Conservation (phyloP, 1,140 invertebrate genomes). For the Drosophila navojoa region DNA sequence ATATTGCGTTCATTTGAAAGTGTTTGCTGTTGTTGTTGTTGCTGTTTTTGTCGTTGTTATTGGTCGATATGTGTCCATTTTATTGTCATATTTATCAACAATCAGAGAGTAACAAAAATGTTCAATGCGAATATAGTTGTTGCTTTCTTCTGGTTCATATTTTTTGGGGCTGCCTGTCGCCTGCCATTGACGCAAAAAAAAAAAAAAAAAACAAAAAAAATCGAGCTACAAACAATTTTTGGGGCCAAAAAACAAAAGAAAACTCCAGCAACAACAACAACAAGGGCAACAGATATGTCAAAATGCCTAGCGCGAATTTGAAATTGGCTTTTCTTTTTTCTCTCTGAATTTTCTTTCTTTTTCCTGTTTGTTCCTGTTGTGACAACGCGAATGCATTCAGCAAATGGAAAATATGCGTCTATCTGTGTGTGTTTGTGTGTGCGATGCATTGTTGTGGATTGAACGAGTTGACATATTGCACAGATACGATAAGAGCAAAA, state of each 20-base stretch:
- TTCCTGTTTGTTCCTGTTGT: constrained; percentile 6
- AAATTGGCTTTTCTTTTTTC: constrained; percentile 58
- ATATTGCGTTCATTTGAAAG: constrained; percentile 59
- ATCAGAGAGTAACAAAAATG: constrained; percentile 49
- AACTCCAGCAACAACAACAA: constrained; percentile 39
- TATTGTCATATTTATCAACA: constrained; percentile 80
- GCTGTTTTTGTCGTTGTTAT: constrained; percentile 14
- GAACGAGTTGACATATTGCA: constrained; percentile 43
- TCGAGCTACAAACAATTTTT: constrained; percentile 1
- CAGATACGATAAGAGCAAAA: constrained; percentile 22
- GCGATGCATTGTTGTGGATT: constrained; percentile 26
- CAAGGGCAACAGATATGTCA: constrained; percentile 62
- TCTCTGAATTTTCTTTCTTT: not conserved
- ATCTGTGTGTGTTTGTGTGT: constrained; percentile 4
- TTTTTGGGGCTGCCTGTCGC: constrained; percentile 32
- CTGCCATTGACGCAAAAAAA: constrained; percentile 46
- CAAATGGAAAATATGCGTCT: constrained; percentile 37
- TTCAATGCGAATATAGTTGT: constrained; percentile 7
- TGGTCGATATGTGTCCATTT: constrained; percentile 64
- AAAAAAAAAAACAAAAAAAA: constrained; percentile 16
- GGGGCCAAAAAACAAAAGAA: constrained; percentile 27
- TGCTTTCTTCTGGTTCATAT: not conserved
- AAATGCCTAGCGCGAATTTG: constrained; percentile 40
- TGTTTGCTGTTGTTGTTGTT: constrained; percentile 26
- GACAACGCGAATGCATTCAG: constrained; percentile 28